Conservation (phyloP, 2,113 vertebrate genomes). For the Cyrtonyx montezumae region DNA sequence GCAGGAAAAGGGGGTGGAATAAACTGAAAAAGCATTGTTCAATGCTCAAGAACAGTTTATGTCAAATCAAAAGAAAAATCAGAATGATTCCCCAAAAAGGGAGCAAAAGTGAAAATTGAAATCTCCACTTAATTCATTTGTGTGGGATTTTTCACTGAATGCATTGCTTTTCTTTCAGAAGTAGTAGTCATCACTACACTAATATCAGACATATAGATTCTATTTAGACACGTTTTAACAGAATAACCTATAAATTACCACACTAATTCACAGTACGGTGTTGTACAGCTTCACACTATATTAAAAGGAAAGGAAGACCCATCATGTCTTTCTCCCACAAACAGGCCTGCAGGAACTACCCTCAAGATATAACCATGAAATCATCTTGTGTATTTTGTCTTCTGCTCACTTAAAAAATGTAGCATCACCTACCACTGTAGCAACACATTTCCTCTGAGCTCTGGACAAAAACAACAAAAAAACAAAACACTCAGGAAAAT, state of each 20-base stretch:
- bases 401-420: neutral
- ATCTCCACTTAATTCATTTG: slow-evolving; percentile 49
- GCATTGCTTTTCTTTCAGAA: neutral
- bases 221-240: slow-evolving; percentile 11
- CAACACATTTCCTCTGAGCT: neutral
- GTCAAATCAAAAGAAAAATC: slow-evolving; percentile 44
- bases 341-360: neutral
- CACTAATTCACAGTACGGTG: neutral
- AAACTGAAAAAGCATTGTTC: slow-evolving; percentile 27
- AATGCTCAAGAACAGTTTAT: slow-evolving; percentile 46
- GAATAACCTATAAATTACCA: neutral
- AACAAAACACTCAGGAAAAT: neutral
- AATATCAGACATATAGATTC: slow-evolving; percentile 31
- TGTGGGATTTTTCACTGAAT: slow-evolving; percentile 60
- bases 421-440: neutral
- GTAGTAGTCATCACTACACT: neutral
- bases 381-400: neutral
- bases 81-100: slow-evolving; percentile 26
- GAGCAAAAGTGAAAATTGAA: slow-evolving; percentile 45
- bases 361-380: neutral
- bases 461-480: neutral
- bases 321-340: neutral
- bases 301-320: too few relatives aligned
- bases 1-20: slow-evolving; percentile 51
- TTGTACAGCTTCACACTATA: neutral